These are phyloP conservation scores for Ciconia maguari DNA, from an alignment of 2,113 vertebrate species.

Conservation along the genomic window DNA sequence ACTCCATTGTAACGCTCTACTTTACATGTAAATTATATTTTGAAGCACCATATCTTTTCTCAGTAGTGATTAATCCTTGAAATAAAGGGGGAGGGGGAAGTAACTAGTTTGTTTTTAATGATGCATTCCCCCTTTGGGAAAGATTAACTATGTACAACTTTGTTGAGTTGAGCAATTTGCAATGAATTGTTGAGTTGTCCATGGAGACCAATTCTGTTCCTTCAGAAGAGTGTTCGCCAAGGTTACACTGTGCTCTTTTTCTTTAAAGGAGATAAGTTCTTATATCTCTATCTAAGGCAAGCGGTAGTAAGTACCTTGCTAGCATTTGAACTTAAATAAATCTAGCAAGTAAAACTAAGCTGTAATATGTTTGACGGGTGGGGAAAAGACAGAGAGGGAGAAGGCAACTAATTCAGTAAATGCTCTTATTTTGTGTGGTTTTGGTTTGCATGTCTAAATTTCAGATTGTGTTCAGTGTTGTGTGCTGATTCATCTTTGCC, in stretches of 20 bases:
- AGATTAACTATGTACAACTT: neutral
- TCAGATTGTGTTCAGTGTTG: neutral
- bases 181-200: conserved; percentile 17
- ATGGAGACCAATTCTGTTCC: neutral
- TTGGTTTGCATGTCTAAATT: neutral
- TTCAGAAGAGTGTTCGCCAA: neutral
- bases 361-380: neutral
- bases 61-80: conserved; percentile 51
- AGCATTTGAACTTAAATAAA: neutral
- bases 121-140: conserved; percentile 25
- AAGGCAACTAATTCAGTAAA: neutral
- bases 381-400: neutral
- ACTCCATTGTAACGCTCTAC: conserved; percentile 21
- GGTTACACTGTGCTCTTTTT: neutral
- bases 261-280: neutral
- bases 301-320: neutral
- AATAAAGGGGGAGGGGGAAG: conserved; percentile 1
- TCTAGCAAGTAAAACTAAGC: neutral
- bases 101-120: conserved; percentile 46
- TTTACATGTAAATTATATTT: conserved; percentile 61
- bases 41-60: conserved; percentile 48
- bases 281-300: neutral
- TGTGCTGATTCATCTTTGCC: neutral
- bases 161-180: conserved; percentile 26
- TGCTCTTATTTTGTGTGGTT: neutral